Evolutionary conservation across 2,888 invertebrate species (phyloP).

Genomic region (Schrankia costaestrigalis): DNA sequence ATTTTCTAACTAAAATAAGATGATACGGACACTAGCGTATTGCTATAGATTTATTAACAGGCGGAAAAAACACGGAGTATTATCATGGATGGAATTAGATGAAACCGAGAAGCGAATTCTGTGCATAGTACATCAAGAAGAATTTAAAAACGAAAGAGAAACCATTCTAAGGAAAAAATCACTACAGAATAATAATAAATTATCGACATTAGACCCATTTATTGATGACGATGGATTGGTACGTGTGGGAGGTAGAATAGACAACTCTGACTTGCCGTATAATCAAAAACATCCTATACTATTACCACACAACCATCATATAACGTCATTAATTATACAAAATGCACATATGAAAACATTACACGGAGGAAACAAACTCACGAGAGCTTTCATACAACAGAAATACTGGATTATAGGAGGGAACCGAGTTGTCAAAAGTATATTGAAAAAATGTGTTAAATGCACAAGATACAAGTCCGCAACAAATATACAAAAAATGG

Average conservation of each 20-base stretch:
- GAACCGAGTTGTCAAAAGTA: not conserved
- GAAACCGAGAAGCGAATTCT: too few species aligned
- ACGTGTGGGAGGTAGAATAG: not conserved
- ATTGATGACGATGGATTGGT: not conserved
- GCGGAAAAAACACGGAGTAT: not conserved
- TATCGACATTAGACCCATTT: not conserved
- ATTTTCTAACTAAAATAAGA: not conserved
- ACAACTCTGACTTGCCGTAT: not conserved
- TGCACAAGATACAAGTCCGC: not conserved
- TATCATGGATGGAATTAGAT: too few species aligned
- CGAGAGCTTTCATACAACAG: not conserved
- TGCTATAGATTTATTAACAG: not conserved
- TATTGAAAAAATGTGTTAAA: not conserved
- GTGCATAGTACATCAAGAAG: too few species aligned
- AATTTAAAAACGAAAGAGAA: not conserved
- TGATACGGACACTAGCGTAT: not conserved
- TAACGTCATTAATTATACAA: not conserved
- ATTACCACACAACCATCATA: not conserved
- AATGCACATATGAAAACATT: not conserved
- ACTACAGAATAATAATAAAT: not conserved
- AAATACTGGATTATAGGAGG: not conserved
- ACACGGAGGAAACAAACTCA: not conserved
- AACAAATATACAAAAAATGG: not conserved
- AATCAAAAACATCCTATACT: not conserved
- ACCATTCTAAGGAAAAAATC: not conserved